Evolutionary conservation across 2,113 vertebrate genomes (phyloP).

Genomic region (Eupsittula cactorum): DNA sequence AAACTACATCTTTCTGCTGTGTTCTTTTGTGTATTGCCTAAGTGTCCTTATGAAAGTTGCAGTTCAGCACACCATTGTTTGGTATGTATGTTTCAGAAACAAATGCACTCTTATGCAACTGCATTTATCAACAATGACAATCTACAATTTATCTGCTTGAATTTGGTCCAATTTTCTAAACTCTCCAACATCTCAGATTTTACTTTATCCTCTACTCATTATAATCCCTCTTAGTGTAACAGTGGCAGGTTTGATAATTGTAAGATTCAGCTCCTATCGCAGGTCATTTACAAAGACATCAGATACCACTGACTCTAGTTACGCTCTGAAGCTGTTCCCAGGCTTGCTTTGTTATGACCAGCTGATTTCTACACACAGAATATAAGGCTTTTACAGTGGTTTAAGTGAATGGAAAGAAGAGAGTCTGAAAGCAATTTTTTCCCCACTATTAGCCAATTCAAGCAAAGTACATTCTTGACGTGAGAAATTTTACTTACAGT

Average conservation of each 20-base stretch:
- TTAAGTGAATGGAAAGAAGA: not conserved
- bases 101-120: not conserved
- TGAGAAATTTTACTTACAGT: not conserved
- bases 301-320: not conserved
- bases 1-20: not conserved
- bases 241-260: not conserved
- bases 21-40: not conserved
- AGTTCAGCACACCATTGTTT: not conserved
- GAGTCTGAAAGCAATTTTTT: not conserved
- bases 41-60: not conserved
- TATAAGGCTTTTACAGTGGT: not conserved
- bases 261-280: not conserved
- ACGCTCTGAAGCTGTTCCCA: not conserved
- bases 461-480: not conserved
- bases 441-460: not conserved
- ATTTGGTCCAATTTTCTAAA: not conserved
- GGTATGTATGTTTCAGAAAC: not conserved
- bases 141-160: not conserved
- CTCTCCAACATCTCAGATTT: not conserved
- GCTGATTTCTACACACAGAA: not conserved
- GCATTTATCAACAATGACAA: not conserved
- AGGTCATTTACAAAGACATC: slow-evolving; percentile 57
- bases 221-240: not conserved
- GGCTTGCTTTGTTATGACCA: not conserved
- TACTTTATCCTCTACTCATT: not conserved